Conservation (phyloP, 2,113 vertebrate species). For the Craseonycteris thonglongyai region DNA sequence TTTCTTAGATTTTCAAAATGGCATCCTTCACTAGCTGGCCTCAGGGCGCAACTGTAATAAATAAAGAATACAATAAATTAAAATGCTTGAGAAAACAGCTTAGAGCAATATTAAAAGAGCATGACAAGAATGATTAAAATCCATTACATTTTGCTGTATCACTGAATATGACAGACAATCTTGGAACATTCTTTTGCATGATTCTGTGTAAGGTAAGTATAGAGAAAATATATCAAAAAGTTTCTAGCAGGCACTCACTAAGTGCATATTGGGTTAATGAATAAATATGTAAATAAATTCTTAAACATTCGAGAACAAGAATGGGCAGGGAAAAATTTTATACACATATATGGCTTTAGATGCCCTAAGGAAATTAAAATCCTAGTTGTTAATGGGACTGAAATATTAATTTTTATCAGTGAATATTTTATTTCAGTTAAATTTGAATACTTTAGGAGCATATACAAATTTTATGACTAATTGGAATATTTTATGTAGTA, state of each 20-base stretch:
- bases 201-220: neutral
- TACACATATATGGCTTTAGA: neutral
- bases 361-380: neutral
- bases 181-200: neutral
- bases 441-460: conserved; percentile 3
- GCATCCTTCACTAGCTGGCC: neutral
- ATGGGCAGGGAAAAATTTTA: neutral
- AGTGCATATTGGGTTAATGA: neutral
- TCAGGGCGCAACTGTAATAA: conserved; percentile 37
- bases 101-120: conserved; percentile 44
- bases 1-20: conserved; percentile 45
- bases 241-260: neutral
- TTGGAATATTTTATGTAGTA: neutral
- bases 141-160: neutral
- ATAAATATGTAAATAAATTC: neutral
- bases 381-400: neutral
- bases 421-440: neutral
- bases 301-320: neutral
- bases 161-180: conserved; percentile 3
- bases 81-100: conserved; percentile 45
- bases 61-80: conserved; percentile 50
- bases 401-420: neutral
- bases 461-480: neutral
- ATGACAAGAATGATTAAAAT: conserved; percentile 39
- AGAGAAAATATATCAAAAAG: neutral